Evolutionary conservation across 2,888 invertebrate genomes (phyloP).

Genomic region (Plutella xylostella): DNA sequence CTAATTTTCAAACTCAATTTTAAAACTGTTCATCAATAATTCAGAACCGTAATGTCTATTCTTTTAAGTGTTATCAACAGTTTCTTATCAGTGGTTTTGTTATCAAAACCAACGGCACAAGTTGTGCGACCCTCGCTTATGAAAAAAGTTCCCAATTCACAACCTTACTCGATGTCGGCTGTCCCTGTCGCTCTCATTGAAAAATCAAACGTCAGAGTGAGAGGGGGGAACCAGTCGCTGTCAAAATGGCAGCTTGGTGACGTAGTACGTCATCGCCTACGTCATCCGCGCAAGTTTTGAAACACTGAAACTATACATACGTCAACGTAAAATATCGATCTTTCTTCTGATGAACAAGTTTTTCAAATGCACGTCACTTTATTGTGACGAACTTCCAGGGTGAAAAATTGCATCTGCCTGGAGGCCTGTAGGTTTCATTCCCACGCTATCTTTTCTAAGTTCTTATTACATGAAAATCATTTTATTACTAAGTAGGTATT

Average conservation of each 20-base stretch:
- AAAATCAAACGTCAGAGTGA: conserved; percentile 31
- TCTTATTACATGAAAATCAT: no score
- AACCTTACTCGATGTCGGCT: conserved; percentile 40
- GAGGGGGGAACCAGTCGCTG: conserved; percentile 25
- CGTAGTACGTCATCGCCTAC: conserved; percentile 48
- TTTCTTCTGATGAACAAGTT: conserved; percentile 20
- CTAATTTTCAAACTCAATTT: no score
- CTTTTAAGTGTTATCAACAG: conserved; percentile 30
- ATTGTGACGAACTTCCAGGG: no score
- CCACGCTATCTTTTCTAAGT: no score
- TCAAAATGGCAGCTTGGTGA: conserved; percentile 33
- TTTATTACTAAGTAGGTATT: no score
- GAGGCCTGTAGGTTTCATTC: no score
- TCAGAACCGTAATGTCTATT: conserved; percentile 12
- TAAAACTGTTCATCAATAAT: no score
- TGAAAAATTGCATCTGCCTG: no score
- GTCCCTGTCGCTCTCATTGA: conserved; percentile 41
- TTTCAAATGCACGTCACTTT: no score
- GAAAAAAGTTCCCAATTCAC: conserved; percentile 59
- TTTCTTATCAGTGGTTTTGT: conserved; percentile 40
- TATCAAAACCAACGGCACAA: conserved; percentile 40
- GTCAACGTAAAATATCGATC: conserved; percentile 55
- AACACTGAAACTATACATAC: conserved; percentile 37
- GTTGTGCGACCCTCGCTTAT: conserved; percentile 41
- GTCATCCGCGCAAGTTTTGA: conserved; percentile 67